Base-by-base conservation (phyloP, 2,888 invertebrate genomes). In the Lepidonotus clava region DNA sequence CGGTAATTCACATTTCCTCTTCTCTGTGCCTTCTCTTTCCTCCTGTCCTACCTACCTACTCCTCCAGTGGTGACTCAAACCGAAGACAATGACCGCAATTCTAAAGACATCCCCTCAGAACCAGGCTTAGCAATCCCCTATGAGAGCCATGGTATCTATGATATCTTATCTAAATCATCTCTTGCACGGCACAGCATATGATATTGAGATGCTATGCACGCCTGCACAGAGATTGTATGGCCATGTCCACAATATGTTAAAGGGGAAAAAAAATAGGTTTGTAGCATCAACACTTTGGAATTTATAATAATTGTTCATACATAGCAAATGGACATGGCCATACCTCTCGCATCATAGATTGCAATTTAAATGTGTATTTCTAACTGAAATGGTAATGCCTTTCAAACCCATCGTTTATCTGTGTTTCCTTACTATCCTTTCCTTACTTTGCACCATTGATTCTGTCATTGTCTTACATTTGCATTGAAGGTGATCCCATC, bases 51-150 rank as follows among this genome's bases (percentile, higher is more conserved):
- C 21, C 11, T 11, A 51, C 21, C 51, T 51, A 51, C 76, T 14
- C 38, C 36, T 80, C 24, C 46, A 80, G 80, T 80, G 28, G 80
- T 80, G 14, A 80, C 80, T 28, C 71, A 71, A 11, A n/a, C 71
- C 38, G 71, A 34, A 18, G 71, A 71, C 38, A 36, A 71, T 11
- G 71, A 71, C 21, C 71, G n/a, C 6, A 71, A 71, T 38, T 71
- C 38, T 71, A 71, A 71, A 34, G 71, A 71, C 18, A 71, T 21
- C 14, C 18, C 71, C 14, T 34, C 36, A 11, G 38, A 36, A 14
- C 18, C 38, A 14, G 71, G 71, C 36, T 38, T 71, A 18, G 71
- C 34, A 36, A 71, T 71, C 18, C 38, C 71, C n/a, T 71, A 71
- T 71, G 71, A 71, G 36, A 71, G 71, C 38, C 71, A 71, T 71